These are phyloP conservation scores for Leptinotarsa tumamoca DNA, from an alignment of 2,888 invertebrate genomes.

Conservation along the genomic window DNA sequence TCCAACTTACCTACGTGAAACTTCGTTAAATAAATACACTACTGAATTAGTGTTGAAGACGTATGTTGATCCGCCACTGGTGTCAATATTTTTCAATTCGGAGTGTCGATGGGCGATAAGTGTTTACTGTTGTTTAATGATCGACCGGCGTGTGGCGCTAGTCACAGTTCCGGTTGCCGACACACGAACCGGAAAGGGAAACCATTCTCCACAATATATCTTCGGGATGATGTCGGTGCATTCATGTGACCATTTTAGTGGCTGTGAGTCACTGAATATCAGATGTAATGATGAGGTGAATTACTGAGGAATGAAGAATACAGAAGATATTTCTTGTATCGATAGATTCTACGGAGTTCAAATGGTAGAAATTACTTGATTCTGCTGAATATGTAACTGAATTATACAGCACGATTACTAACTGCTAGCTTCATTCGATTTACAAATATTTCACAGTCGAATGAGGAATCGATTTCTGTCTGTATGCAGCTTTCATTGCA, in stretches of 20 bases:
- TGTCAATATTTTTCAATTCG: constrained; percentile 57
- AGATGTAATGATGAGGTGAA: background rate
- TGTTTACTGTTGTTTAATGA: constrained; percentile 63
- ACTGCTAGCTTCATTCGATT: no score
- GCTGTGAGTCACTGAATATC: constrained; percentile 5
- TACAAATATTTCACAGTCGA: no score
- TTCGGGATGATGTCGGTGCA: background rate
- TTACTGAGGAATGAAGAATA: background rate
- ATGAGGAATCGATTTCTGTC: no score
- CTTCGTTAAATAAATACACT: no score
- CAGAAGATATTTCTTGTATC: background rate
- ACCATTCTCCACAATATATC: constrained; percentile 51
- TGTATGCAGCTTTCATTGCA: no score
- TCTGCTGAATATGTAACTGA: no score
- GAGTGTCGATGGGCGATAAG: constrained; percentile 62
- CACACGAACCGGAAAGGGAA: constrained; percentile 58
- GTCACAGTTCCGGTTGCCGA: constrained; percentile 59
- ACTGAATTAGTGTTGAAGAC: background rate
- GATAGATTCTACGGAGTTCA: no score
- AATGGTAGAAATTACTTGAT: no score
- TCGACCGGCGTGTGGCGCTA: constrained; percentile 57
- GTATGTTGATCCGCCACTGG: background rate
- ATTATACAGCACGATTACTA: no score
- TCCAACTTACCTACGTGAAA: no score
- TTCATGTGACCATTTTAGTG: background rate